These are phyloP conservation scores for Phoxinus dragarum DNA, from an alignment of 2,797 vertebrate species.

Conservation along the genomic window DNA sequence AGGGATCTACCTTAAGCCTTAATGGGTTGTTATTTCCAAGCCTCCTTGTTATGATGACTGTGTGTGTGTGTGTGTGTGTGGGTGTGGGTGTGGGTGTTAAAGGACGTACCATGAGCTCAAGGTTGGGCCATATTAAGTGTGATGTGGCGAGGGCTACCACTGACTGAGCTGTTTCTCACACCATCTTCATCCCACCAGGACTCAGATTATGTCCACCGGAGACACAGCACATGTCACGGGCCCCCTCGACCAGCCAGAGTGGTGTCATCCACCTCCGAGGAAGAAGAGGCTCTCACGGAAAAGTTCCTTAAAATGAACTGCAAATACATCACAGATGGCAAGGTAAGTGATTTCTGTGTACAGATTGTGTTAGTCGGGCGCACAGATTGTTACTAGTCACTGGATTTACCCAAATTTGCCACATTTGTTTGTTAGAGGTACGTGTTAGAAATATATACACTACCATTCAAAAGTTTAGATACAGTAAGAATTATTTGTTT, in stretches of 20 bases:
- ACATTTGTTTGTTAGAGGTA: background rate
- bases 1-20: slow-evolving; percentile 19
- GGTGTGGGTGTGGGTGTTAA: slow-evolving; percentile 3
- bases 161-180: slow-evolving; percentile 32
- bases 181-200: slow-evolving; percentile 65
- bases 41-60: slow-evolving; percentile 32
- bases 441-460: background rate
- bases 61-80: background rate
- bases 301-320: slow-evolving; percentile 99
- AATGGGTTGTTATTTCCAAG: slow-evolving; percentile 48
- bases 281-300: slow-evolving; percentile 98
- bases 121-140: background rate
- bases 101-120: background rate
- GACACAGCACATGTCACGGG: slow-evolving; percentile 67
- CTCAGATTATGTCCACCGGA: slow-evolving; percentile 72
- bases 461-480: background rate
- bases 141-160: slow-evolving; percentile 35
- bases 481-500: background rate
- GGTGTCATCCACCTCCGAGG: slow-evolving; percentile 97
- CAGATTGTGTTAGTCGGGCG: background rate
- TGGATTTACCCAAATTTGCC: background rate
- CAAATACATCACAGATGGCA: slow-evolving; percentile 95
- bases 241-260: slow-evolving; percentile 85
- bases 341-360: slow-evolving; percentile 76
- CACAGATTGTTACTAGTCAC: background rate